Evolutionary conservation across 2,113 vertebrate species (phyloP), one percentile per base, ranked within the genome.

Genomic region (Trinectes maculatus): DNA sequence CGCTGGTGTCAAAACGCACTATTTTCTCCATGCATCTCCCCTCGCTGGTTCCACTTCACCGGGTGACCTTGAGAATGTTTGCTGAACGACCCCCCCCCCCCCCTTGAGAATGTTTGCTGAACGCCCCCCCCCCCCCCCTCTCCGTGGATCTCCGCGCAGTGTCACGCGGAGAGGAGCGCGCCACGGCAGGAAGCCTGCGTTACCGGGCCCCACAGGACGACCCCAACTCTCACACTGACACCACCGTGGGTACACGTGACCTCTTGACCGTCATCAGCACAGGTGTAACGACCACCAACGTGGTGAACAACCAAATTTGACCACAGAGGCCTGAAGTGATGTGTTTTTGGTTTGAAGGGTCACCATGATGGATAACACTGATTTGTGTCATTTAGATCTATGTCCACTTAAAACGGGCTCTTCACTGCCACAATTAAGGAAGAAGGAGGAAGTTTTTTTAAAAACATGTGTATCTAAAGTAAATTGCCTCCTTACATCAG

Each of bases 61-160:
- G 94, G 92, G 88, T 97, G 95, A 98, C 96, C 96, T 98, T 97
- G 96, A 96, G 94, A 95, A 95, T 96, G 94, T 96, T 97, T 96
- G 94, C 94, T 95, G 93, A 96, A 95, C 91, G 84, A 89, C 93
- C 92, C 92, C 92, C 93, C 91, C 29, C 22, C 66, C 33, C 40
- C 8, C 43, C 71, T 44, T 7, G 40, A 16, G 3, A 3, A n/a
- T 11, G 43, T 5, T 24, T 21, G n/a, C n/a, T n/a, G n/a, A n/a
- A n/a, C n/a, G 1, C 29, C 24, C n/a, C 12, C 25, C n/a, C 25
- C 26, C 12, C 15, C 15, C 12, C 48, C 47, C 5, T 34, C 11
- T 11, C 33, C 33, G 11, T 11, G n/a, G n/a, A 44, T 12, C 18
- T 11, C 39, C 7, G n/a, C 6, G 6, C 8, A 9, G 2, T 34